Evolutionary conservation across 2,113 vertebrate genomes (phyloP), one percentile per base, ranked within the genome.

Genomic region (Rhea pennata): DNA sequence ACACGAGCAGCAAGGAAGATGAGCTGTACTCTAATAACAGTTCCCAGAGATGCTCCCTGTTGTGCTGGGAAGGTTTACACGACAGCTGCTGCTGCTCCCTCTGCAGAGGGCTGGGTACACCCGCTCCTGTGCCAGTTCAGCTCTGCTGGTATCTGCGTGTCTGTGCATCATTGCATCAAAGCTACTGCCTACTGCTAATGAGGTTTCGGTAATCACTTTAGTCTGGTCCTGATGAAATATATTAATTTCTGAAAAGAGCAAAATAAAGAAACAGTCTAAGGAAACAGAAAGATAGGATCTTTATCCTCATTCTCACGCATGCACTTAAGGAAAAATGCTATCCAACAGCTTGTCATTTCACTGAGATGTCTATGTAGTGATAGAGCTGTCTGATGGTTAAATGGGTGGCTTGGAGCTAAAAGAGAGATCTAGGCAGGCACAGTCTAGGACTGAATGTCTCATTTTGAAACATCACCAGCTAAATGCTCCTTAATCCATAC

Each of bases 271-370:
- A 33, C 12, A 95, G 89, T 84, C 66, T 77, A 85, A 83, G 81
- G 67, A 91, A 96, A 65, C 29, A 53, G 83, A 72, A 84, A 59
- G 93, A 76, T 93, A 69, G 82, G 74, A 54, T 93, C 44, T 93
- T 69, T 46, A 15, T 73, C 82, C 64, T 86, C 59, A 51, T 74
- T 87, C 54, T 54, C 79, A 24, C 33, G 78, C 77, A n/a, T 19
- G 56, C 11, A 4, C 46, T 85, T 29, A 24, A 0, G 5, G 39
- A 87, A 46, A 77, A 79, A 87, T 33, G 40, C 56, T 78, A 36
- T 64, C 56, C 73, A 89, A 76, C 62, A 85, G 59, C 51, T 85
- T 89, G 81, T 83, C 54, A 48, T 54, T 76, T 91, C 59, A 54
- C 46, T 31, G 58, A 92, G 29, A 42, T 5, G 51, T 67, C 66